Base-by-base conservation (phyloP, 2,888 invertebrate species). In the Stegana nigrithorax region DNA sequence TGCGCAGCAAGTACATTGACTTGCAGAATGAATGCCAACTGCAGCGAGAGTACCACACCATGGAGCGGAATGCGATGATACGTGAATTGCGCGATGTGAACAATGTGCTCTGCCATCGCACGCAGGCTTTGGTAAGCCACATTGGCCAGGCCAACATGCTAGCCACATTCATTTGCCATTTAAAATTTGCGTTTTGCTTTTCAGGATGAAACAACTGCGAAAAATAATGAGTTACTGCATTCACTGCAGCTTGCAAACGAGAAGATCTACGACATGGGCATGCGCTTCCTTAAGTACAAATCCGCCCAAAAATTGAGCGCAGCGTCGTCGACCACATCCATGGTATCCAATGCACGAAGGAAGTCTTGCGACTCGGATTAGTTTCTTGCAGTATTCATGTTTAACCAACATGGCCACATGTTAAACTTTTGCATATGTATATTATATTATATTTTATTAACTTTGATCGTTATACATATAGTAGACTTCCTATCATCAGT, bases 21-120 rank as follows among this genome's bases (percentile, higher is more conserved):
- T 63, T 84, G 4, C 72, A 75, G 36, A 65, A 65, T 1, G 79
- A 82, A 58, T 76, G 78, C 25, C 70, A 72, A 14, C 67, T 76
- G 12, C 85, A 85, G 47, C 73, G 83, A 0, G 82, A 84, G 29
- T 80, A 76, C 60, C 83, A 84, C 39, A 63, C 73, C 1, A 67
- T 78, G 70, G 82, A 83, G 58, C 73, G 83, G 1, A 75, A 80
- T 62, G 65, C 73, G 0, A 65, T 84, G 55, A 68, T 84, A 3
- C 69, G 67, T 12, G 79, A 83, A 53, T 29, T 83, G 10, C 72
- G 78, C 36, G 74, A 75, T 23, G 61, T 75, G 2, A 81, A 80
- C 39, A 56, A 50, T 1, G 27, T 72, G 17, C 57, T 72, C 0
- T 63, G 63, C 1, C 65, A 70, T 29, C 71, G 72, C 2, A 62